A percentile compares a stretch with the other conserved stretches of the same genome.
Evolutionary conservation across 2,113 vertebrate genomes (phyloP).

Genomic region (Eonycteris spelaea): DNA sequence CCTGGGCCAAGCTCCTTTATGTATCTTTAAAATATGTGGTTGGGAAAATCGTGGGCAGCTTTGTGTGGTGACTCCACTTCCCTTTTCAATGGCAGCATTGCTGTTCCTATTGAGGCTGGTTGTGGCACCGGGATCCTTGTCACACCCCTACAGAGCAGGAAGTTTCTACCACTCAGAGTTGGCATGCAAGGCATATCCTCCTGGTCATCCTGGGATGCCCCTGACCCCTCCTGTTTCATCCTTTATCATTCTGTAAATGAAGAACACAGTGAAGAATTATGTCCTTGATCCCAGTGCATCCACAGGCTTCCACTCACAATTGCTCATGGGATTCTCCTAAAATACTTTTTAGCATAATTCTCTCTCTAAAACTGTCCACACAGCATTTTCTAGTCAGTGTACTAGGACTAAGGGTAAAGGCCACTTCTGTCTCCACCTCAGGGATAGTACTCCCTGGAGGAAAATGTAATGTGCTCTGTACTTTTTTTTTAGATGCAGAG

Average conservation of each 20-base stretch:
- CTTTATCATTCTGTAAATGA: background rate
- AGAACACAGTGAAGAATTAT: background rate
- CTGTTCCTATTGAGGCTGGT: background rate
- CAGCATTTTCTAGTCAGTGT: background rate
- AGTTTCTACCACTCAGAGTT: background rate
- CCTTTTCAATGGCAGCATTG: background rate
- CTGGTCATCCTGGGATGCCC: too few species aligned
- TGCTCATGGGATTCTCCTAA: background rate
- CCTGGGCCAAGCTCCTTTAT: background rate
- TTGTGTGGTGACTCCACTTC: background rate
- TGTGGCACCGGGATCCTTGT: background rate
- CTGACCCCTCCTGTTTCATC: background rate
- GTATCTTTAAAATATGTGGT: background rate
- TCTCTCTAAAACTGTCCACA: background rate
- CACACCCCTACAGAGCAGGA: background rate
- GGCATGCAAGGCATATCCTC: background rate
- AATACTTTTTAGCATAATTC: background rate
- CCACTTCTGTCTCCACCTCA: background rate
- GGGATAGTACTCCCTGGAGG: background rate
- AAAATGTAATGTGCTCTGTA: constrained; percentile 20
- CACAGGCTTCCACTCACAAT: background rate
- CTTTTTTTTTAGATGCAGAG: constrained; percentile 24
- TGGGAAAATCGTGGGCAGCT: background rate
- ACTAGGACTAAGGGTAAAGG: background rate
- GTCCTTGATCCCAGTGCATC: background rate